Conservation (phyloP, 2,113 vertebrate genomes). For the Climacteris rufus region DNA sequence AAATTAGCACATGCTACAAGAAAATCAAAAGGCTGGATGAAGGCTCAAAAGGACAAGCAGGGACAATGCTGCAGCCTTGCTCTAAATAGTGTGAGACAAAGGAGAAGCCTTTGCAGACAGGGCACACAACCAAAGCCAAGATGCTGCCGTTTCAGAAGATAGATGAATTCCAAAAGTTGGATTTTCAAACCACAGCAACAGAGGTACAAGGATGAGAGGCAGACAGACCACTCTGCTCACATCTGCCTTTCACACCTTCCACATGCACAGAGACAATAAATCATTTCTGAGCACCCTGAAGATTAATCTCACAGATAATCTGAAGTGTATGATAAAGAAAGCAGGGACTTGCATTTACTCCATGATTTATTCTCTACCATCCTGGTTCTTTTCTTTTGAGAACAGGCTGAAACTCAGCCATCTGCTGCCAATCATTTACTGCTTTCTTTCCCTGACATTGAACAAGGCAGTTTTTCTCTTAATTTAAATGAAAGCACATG, state of each 20-base stretch:
- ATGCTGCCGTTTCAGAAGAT: neutral
- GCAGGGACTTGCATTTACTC: neutral
- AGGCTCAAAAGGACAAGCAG: neutral
- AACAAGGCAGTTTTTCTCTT: neutral
- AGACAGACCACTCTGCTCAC: neutral
- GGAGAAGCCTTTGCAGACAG: neutral
- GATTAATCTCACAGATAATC: neutral
- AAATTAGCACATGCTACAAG: neutral
- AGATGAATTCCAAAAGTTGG: neutral
- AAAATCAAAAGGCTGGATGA: neutral
- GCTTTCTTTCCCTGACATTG: neutral
- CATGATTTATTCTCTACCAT: neutral
- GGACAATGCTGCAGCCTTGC: neutral
- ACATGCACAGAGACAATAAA: neutral
- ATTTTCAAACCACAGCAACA: neutral
- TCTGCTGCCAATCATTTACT: neutral
- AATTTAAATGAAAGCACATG: neutral
- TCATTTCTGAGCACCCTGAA: neutral
- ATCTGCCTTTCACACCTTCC: neutral
- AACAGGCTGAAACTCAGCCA: neutral
- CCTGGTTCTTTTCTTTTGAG: neutral
- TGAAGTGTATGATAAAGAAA: neutral
- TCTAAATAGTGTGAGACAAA: neutral
- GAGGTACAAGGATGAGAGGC: neutral
- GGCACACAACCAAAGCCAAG: neutral